These are phyloP conservation scores for Aphidius gifuensis DNA, from an alignment of 1,140 invertebrate species.

Conservation along the genomic window DNA sequence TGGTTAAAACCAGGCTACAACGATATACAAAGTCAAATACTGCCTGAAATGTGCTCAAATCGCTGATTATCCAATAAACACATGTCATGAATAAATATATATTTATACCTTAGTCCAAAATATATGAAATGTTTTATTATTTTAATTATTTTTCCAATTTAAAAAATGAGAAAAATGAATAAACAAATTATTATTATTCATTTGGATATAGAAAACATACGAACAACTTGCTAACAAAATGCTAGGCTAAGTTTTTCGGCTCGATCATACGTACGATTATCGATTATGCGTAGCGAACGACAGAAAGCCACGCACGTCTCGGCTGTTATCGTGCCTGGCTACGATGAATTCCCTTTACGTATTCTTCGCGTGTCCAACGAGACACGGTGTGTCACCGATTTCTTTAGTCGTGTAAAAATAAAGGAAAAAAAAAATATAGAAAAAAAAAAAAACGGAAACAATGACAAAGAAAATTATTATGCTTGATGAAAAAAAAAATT, in stretches of 20 bases:
- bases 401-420: background rate
- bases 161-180: background rate
- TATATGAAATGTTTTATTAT: too few relatives aligned
- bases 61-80: conserved; percentile 28
- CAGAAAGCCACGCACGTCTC: conserved; percentile 21
- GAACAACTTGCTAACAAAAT: too few relatives aligned
- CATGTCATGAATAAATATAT: conserved; percentile 25
- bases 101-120: too few relatives aligned
- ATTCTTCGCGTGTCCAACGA: conserved; percentile 7
- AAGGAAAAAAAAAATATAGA: too few relatives aligned
- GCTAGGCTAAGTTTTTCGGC: too few relatives aligned
- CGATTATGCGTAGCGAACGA: conserved; percentile 25
- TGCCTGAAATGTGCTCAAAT: conserved; percentile 10
- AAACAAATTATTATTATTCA: too few relatives aligned
- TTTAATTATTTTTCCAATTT: background rate
- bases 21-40: conserved; percentile 26
- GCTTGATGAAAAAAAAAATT: background rate
- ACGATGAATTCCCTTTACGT: conserved; percentile 13
- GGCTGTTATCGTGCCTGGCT: conserved; percentile 21
- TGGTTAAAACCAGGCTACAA: conserved; percentile 21
- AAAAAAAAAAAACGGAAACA: too few relatives aligned
- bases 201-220: background rate
- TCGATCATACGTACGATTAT: conserved; percentile 19
- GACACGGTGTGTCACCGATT: conserved; percentile 2
- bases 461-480: background rate